phyloP scores from a whole-genome alignment of 2,888 invertebrate species.

The Callyntrura sp. region DNA sequence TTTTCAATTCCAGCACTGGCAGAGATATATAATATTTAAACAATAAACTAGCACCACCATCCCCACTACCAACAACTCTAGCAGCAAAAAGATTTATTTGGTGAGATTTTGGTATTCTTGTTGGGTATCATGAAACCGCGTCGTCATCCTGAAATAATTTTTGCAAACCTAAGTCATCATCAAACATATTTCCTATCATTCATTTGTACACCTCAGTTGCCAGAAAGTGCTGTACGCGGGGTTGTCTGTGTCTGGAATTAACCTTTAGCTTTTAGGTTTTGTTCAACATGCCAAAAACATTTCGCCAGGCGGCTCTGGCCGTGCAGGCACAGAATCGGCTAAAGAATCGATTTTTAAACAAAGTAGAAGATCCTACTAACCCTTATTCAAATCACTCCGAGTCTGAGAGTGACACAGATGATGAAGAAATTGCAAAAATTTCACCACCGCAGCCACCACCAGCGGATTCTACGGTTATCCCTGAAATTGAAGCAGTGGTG shows the following conservation, averaged over 20 bases:
- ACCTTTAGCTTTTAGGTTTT: background rate
- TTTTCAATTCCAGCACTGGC: background rate
- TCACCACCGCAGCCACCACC: background rate
- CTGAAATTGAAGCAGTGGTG: background rate
- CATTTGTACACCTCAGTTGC: background rate
- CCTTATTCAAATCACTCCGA: conserved; percentile 75
- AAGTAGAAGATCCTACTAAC: conserved; percentile 75
- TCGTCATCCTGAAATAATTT: too few species aligned
- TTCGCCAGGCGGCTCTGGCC: conserved; percentile 71
- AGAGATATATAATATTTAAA: too few species aligned
- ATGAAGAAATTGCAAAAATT: conserved; percentile 63
- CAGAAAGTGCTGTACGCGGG: too few species aligned
- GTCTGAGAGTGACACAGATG: conserved; percentile 65
- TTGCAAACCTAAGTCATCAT: too few species aligned
- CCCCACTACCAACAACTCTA: too few species aligned
- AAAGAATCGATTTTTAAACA: conserved; percentile 73
- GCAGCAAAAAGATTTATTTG: too few species aligned
- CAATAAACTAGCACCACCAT: too few species aligned
- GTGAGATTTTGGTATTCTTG: too few species aligned
- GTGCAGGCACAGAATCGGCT: conserved; percentile 71
- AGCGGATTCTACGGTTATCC: background rate
- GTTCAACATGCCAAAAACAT: conserved; percentile 64
- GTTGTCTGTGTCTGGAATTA: too few species aligned
- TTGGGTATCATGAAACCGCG: too few species aligned
- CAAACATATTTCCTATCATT: background rate